Conservation (phyloP, 2,797 vertebrate genomes). For the Aphelocoma californica region DNA sequence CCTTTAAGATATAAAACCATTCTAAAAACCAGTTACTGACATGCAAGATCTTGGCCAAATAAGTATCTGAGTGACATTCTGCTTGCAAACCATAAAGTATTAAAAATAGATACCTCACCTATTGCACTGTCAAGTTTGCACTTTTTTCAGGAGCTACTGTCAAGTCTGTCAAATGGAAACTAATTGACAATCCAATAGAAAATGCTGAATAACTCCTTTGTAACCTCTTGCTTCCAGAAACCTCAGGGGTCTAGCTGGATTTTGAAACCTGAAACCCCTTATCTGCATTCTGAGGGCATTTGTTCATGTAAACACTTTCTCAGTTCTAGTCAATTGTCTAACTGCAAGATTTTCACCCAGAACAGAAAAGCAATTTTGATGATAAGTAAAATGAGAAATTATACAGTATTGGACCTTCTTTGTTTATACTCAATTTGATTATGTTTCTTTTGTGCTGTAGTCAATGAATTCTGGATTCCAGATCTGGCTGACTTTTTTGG, state of each 20-base stretch:
- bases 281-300: neutral
- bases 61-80: conserved; percentile 24
- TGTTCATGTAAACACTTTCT: neutral
- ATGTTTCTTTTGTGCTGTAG: neutral
- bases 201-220: neutral
- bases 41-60: neutral
- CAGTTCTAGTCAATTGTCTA: neutral
- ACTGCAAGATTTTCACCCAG: neutral
- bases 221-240: neutral
- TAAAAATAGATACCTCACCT: conserved; percentile 42
- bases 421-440: neutral
- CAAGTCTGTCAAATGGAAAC: neutral
- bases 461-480: neutral
- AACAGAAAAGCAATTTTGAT: neutral
- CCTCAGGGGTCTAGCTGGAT: neutral
- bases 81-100: neutral
- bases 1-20: neutral
- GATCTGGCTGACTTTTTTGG: neutral
- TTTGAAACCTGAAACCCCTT: neutral
- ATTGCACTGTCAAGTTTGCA: neutral
- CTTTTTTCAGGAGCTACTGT: conserved; percentile 23
- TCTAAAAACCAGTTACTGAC: conserved; percentile 12
- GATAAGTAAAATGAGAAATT: neutral
- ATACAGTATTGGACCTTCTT: neutral
- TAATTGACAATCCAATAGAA: neutral